These are phyloP conservation scores for Sicus ferrugineus DNA, from an alignment of 2,888 invertebrate species.

Conservation along the genomic window DNA sequence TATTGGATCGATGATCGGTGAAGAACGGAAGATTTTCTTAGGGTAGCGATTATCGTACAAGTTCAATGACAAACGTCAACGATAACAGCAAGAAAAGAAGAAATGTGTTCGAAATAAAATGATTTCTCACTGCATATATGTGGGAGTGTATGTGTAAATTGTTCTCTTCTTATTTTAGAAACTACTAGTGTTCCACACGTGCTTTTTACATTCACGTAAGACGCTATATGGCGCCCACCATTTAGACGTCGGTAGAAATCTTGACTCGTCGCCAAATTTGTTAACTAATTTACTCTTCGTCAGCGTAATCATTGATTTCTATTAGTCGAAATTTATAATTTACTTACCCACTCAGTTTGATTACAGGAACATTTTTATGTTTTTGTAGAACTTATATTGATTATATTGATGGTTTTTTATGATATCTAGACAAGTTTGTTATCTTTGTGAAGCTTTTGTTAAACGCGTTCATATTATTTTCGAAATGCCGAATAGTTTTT, in stretches of 20 bases:
- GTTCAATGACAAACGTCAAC: constrained; percentile 13
- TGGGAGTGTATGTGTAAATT: not conserved
- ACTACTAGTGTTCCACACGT: constrained; percentile 42
- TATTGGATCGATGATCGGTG: not conserved
- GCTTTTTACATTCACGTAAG: constrained; percentile 41
- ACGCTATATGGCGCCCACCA: constrained; percentile 42
- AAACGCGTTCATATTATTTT: too few species aligned
- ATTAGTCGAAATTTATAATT: too few species aligned
- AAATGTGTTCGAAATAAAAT: not conserved
- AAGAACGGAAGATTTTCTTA: not conserved
- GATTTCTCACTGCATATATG: not conserved
- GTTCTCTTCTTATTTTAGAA: constrained; percentile 22
- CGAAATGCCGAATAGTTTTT: too few species aligned
- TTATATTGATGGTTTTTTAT: too few species aligned
- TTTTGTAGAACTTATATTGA: too few species aligned
- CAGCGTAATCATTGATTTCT: too few species aligned
- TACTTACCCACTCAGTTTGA: too few species aligned
- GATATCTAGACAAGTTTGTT: too few species aligned
- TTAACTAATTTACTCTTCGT: not conserved
- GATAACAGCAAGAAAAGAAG: not conserved
- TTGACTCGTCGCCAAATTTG: not conserved
- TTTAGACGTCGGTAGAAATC: not conserved
- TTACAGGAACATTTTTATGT: too few species aligned
- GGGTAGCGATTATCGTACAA: not conserved
- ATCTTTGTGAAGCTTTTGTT: too few species aligned